phyloP scores from a whole-genome alignment of 2,888 invertebrate species.

The Tricholauxania praeusta region DNA sequence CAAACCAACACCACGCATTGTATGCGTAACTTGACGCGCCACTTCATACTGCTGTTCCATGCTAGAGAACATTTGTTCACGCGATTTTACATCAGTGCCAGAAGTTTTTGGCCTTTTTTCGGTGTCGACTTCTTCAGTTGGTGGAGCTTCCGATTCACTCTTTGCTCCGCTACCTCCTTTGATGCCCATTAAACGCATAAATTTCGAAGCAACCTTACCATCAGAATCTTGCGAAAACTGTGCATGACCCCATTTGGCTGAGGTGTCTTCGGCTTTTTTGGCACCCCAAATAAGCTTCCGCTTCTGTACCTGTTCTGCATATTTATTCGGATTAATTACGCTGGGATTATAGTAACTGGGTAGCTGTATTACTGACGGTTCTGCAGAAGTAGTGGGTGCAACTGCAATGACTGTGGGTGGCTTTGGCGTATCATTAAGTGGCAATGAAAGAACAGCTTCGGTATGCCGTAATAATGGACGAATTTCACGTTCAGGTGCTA shows the following conservation, averaged over 20 bases:
- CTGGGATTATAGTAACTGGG: constrained; percentile 83
- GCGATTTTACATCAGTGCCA: constrained; percentile 60
- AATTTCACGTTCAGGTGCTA: constrained; percentile 27
- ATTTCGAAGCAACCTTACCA: constrained; percentile 93
- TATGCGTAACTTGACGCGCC: constrained; percentile 94
- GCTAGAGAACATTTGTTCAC: constrained; percentile 88
- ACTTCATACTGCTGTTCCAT: constrained; percentile 98
- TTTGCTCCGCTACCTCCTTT: constrained; percentile 47
- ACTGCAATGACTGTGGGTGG: constrained; percentile 65
- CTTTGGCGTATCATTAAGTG: constrained; percentile 51
- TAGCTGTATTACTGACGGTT: constrained; percentile 59
- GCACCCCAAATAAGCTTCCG: constrained; percentile 92
- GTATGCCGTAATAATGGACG: constrained; percentile 42
- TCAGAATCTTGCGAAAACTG: constrained; percentile 92
- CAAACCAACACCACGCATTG: constrained; percentile 89
- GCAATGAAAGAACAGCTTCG: constrained; percentile 56
- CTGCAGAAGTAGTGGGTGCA: constrained; percentile 42
- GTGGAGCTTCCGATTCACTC: constrained; percentile 25
- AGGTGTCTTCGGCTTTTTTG: constrained; percentile 72
- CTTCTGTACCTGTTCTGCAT: constrained; percentile 91
- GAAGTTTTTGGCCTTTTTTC: constrained; percentile 31
- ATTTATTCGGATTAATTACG: constrained; percentile 81
- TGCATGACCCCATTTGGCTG: constrained; percentile 81
- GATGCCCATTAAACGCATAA: constrained; percentile 97
- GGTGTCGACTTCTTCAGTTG: constrained; percentile 33